Evolutionary conservation across 2,888 invertebrate species (phyloP).

Genomic region (Hypomecis punctinalis): DNA sequence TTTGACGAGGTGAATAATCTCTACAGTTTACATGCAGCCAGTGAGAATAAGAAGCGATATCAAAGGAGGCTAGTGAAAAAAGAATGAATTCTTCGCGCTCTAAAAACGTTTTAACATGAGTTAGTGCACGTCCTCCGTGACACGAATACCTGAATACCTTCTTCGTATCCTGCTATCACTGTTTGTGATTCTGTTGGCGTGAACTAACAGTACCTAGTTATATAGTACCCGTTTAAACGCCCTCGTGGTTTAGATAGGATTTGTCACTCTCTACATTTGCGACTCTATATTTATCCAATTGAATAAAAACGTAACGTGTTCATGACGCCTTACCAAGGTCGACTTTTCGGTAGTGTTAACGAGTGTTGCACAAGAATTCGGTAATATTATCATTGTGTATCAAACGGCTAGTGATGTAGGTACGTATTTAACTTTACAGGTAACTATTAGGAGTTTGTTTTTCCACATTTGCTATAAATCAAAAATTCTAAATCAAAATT

Average conservation of each 20-base stretch:
- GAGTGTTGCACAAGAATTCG: conserved; percentile 10
- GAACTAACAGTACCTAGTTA: conserved; percentile 63
- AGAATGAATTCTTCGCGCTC: conserved; percentile 23
- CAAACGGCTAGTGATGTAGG: too few species aligned
- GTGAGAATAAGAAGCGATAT: conserved; percentile 21
- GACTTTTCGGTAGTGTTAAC: conserved; percentile 14
- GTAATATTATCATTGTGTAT: conserved; percentile 11
- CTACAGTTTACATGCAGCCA: conserved; percentile 53
- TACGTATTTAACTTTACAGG: too few species aligned
- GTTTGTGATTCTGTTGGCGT: conserved; percentile 68
- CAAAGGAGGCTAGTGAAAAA: conserved; percentile 22
- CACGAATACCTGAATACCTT: conserved; percentile 68
- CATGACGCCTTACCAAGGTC: conserved; percentile 23
- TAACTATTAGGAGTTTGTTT: too few species aligned
- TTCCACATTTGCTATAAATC: too few species aligned
- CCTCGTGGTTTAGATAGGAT: conserved; percentile 46
- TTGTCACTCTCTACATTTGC: conserved; percentile 30
- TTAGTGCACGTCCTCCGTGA: conserved; percentile 60
- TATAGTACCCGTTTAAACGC: conserved; percentile 55
- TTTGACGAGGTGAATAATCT: conserved; percentile 82
- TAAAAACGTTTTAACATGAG: conserved; percentile 51
- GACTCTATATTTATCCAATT: conserved; percentile 38
- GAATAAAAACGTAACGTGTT: conserved; percentile 23
- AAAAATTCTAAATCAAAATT: too few species aligned
- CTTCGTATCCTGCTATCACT: conserved; percentile 64